Percentiles rank a stretch among this genome's conserved stretches.
These are phyloP conservation scores for Tyto alba DNA, from an alignment of 2,113 vertebrate species.

Conservation along the genomic window DNA sequence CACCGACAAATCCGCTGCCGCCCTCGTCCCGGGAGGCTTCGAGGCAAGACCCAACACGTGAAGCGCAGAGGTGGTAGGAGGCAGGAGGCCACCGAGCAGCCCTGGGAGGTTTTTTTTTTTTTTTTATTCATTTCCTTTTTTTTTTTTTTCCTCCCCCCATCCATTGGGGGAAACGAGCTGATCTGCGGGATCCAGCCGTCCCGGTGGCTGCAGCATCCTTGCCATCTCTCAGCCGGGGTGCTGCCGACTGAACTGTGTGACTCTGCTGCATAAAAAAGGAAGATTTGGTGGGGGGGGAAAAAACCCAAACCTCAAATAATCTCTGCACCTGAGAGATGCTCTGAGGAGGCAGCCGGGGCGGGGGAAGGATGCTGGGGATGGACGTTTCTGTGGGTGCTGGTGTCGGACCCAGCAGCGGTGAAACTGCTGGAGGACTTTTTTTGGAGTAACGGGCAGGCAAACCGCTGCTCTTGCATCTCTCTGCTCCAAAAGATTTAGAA, in stretches of 20 bases:
- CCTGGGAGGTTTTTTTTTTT: background rate
- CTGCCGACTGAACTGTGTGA: accelerated
- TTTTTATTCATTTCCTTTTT: no score
- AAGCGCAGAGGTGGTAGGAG: background rate
- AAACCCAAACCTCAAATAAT: background rate
- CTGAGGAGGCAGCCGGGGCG: background rate
- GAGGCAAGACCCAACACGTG: background rate
- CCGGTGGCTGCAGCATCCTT: accelerated
- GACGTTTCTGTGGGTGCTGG: accelerated
- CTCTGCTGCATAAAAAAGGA: background rate
- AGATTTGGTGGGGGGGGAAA: background rate
- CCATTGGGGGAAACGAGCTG: background rate
- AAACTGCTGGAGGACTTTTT: background rate
- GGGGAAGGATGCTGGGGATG: background rate
- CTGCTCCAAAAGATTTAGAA: background rate
- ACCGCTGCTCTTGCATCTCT: background rate
- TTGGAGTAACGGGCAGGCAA: accelerated
- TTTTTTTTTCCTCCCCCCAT: background rate
- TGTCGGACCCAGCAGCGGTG: background rate
- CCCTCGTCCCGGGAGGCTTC: background rate
- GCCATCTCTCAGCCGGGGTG: accelerated
- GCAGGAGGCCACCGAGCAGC: background rate
- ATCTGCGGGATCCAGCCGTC: background rate
- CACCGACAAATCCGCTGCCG: background rate
- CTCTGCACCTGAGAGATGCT: accelerated